Percentiles rank a stretch among this genome's conserved stretches.
phyloP scores from a whole-genome alignment of 2,888 invertebrate species.

The Anticlea derivata region DNA sequence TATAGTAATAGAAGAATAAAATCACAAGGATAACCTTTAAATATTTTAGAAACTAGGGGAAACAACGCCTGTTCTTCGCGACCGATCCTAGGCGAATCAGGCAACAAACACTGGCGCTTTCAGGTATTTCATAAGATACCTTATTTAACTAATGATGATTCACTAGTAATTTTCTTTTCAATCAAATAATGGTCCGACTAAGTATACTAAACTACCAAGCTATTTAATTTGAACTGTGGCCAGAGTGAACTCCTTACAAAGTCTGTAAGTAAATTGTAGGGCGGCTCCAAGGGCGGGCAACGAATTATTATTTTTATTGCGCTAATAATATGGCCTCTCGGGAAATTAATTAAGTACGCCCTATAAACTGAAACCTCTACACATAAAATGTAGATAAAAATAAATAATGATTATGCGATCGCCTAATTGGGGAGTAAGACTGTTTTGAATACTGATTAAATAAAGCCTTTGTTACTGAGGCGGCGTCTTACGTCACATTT shows the following conservation, averaged over 20 bases:
- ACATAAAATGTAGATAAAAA: conserved; percentile 21
- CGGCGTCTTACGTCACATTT: too few relatives aligned
- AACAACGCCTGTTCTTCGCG: too few relatives aligned
- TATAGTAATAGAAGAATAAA: too few relatives aligned
- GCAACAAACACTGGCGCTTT: too few relatives aligned
- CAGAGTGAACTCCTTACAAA: conserved; percentile 28
- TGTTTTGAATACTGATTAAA: conserved; percentile 15
- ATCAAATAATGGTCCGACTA: too few relatives aligned
- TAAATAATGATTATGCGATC: conserved; percentile 14
- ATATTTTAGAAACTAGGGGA: too few relatives aligned
- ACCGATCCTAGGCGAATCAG: too few relatives aligned
- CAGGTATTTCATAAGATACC: too few relatives aligned
- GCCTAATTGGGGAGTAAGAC: conserved; percentile 3
- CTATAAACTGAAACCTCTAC: conserved; percentile 30
- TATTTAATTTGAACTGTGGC: conserved; percentile 1
- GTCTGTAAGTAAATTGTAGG: conserved; percentile 49
- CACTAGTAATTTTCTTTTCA: too few relatives aligned
- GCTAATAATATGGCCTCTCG: conserved; percentile 52
- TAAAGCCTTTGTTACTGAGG: not conserved
- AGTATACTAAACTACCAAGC: not conserved
- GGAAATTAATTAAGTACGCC: conserved; percentile 55
- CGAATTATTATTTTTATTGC: conserved; percentile 70
- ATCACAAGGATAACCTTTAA: too few relatives aligned
- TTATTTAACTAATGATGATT: too few relatives aligned
- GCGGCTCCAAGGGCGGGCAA: conserved; percentile 44